Conservation (phyloP, 92 coral and sea anemone species). For the Umimayanthus kanabou region DNA sequence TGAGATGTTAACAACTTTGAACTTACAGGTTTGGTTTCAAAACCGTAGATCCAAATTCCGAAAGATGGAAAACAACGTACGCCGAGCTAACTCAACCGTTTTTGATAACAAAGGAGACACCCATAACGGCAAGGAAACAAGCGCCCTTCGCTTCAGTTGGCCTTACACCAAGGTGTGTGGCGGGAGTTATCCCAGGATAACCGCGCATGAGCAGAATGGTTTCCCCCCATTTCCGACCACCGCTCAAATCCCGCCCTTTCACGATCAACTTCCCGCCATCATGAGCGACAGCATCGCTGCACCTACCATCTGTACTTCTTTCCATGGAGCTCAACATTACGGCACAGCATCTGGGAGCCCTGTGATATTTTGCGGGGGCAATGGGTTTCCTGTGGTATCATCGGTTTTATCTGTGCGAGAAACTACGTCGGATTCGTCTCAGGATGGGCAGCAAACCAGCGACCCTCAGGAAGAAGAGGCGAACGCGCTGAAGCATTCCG, state of each 20-base stretch:
- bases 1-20: no score
- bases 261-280: conserved; percentile 28
- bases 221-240: not conserved
- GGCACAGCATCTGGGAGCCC: conserved; percentile 14
- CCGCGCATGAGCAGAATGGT: not conserved
- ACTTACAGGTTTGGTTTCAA: conserved; percentile 65
- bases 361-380: conserved; percentile 7
- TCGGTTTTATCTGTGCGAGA: not conserved
- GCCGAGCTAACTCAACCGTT: not conserved
- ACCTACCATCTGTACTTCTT: conserved; percentile 61
- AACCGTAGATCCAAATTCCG: conserved; percentile 65
- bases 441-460: not conserved
- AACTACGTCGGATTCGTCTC: not conserved
- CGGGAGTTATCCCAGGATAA: not conserved
- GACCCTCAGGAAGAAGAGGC: conserved; percentile 8
- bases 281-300: conserved; percentile 4
- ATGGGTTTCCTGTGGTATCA: conserved; percentile 34
- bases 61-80: conserved; percentile 46
- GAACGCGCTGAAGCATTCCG: conserved; percentile 29
- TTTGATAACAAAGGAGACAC: not conserved
- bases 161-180: not conserved
- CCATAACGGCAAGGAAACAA: not conserved
- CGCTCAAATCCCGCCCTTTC: conserved; percentile 33
- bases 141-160: conserved; percentile 1
- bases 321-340: conserved; percentile 2